Conservation (phyloP, 2,797 vertebrate species). For the Bryconaethiops microstoma region DNA sequence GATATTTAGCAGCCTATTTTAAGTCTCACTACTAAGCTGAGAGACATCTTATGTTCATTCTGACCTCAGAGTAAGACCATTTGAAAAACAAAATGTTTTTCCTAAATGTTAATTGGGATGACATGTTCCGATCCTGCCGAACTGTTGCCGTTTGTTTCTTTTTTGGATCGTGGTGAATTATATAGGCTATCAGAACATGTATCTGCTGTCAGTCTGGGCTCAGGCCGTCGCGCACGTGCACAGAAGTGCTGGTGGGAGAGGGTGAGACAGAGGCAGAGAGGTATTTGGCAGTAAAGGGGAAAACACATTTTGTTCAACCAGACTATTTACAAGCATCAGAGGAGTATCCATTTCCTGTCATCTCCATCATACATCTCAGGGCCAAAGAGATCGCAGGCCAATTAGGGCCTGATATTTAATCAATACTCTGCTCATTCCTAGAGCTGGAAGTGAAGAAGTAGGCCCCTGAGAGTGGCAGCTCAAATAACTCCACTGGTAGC, state of each 20-base stretch:
- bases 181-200: no score
- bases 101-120: no score
- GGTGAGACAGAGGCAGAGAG: background rate
- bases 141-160: no score
- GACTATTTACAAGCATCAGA: constrained; percentile 93
- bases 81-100: no score
- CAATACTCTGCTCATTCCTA: constrained; percentile 93
- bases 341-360: constrained; percentile 91
- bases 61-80: no score
- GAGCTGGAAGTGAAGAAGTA: constrained; percentile 94
- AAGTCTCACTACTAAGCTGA: no score
- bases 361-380: constrained; percentile 91
- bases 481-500: constrained; percentile 92
- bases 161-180: no score
- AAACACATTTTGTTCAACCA: constrained; percentile 85
- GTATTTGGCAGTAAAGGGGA: constrained; percentile 75
- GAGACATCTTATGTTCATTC: no score
- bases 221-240: background rate
- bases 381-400: constrained; percentile 89
- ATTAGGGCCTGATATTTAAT: constrained; percentile 96
- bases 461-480: constrained; percentile 89
- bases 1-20: no score
- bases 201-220: no score
- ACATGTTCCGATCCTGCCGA: no score
- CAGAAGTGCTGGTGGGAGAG: background rate